Evolutionary conservation across 2,113 vertebrate species (phyloP).

Genomic region (Athene cunicularia): DNA sequence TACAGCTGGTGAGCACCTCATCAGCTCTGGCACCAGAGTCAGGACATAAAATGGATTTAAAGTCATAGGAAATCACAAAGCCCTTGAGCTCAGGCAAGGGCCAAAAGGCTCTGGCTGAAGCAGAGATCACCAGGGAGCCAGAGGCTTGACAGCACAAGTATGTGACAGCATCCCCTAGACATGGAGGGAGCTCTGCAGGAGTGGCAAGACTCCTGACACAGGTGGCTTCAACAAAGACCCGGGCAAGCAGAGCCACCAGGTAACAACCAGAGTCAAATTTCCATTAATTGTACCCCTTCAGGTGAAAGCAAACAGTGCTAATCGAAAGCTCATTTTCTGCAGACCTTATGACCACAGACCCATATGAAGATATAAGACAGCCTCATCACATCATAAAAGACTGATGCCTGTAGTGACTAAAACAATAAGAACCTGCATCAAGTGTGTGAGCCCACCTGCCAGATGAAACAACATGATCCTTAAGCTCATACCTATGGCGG

Average conservation of each 20-base stretch:
- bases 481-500: not conserved
- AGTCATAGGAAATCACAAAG: not conserved
- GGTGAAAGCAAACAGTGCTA: not conserved
- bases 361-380: not conserved
- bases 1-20: not conserved
- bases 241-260: not conserved
- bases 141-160: not conserved
- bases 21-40: not conserved
- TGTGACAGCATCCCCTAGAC: not conserved
- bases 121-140: not conserved
- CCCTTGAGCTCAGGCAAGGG: not conserved
- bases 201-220: not conserved
- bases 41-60: not conserved
- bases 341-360: not conserved
- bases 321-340: not conserved
- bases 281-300: not conserved
- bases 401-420: not conserved
- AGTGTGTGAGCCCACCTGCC: not conserved
- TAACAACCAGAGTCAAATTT: not conserved
- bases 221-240: not conserved
- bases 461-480: fast-evolving
- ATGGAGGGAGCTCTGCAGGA: not conserved
- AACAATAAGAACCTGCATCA: not conserved
- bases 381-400: not conserved
- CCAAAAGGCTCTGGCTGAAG: not conserved